A percentile compares a stretch with the other conserved stretches of the same genome.
Conservation (phyloP, 2,888 invertebrate genomes). For the Venustoraphidia nigricollis region DNA sequence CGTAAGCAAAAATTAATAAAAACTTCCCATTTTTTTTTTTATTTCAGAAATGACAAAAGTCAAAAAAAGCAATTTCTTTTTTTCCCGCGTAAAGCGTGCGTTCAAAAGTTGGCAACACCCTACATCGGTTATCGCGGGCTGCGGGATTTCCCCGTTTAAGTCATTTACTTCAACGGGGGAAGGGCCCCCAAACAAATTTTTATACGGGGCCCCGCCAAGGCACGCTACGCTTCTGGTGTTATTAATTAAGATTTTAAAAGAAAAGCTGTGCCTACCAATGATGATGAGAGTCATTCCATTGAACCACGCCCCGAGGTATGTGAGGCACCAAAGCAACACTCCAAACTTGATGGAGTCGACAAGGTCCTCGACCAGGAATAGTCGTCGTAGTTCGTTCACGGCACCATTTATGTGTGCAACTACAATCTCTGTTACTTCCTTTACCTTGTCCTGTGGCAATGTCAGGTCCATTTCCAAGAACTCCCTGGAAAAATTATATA, state of each 20-base stretch:
- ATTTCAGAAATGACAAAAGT: too few relatives aligned
- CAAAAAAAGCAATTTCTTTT: too few relatives aligned
- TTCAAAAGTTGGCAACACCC: too few relatives aligned
- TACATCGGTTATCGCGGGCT: too few relatives aligned
- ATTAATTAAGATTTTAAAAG: background rate
- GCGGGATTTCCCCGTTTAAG: too few relatives aligned
- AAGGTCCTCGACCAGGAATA: constrained; percentile 93
- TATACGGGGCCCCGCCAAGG: too few relatives aligned
- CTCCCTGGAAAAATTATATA: constrained; percentile 42
- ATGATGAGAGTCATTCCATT: constrained; percentile 98
- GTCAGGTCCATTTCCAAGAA: constrained; percentile 77
- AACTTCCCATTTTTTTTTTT: too few relatives aligned
- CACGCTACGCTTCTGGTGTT: too few relatives aligned
- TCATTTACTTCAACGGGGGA: too few relatives aligned
- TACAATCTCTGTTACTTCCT: constrained; percentile 71
- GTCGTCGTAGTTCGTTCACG: constrained; percentile 67
- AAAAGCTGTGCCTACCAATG: constrained; percentile 48
- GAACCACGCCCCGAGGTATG: constrained; percentile 97
- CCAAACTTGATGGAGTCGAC: constrained; percentile 94
- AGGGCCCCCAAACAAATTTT: too few relatives aligned
- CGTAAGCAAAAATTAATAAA: too few relatives aligned
- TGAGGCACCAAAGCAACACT: constrained; percentile 87
- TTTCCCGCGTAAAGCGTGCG: too few relatives aligned
- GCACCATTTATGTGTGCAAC: constrained; percentile 78
- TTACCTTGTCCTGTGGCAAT: constrained; percentile 82